Evolutionary conservation across 2,888 invertebrate species (phyloP), one percentile per base, ranked within the genome.

Genomic region (Globia sparganii): DNA sequence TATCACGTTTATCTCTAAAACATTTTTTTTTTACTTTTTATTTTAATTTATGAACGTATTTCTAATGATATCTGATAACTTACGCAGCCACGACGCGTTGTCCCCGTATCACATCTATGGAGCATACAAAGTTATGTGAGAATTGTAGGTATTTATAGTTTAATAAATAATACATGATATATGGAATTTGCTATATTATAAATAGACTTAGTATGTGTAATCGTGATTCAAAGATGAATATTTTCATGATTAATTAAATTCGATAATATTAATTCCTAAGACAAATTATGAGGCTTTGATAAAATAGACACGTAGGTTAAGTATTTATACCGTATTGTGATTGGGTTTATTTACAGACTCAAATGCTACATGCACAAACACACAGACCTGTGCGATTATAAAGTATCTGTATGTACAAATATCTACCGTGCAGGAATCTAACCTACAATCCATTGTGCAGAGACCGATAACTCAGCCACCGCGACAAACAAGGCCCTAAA

Each of bases 41-140:
- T 15, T 77, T 75, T 66, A 66, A 34, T 72, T 68, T 75, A 68
- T 69, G 58, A 68, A 58, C 68, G 21, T 68, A 68, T 58, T 68
- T 76, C 84, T 84, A 86, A 79, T 84, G 76, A 86, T 86, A 86
- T 84, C 72, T 86, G 84, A 86, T 87, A 87, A 86, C 86, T 86
- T 86, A 86, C 86, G 86, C 86, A 84, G 86, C 76, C 78, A 74
- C 86, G 78, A 79, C 72, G 86, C 77, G 87, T 58, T 78, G 86
- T 78, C 78, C 75, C 68, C 85, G 85, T 86, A 83, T 72, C 86
- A 78, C 79, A 86, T 86, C 86, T 86, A 87, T 61, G 81, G 85
- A 81, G 75, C 61, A 86, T 86, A 85, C 69, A 86, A 85, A 76
- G 49, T 65, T 62, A 72, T 77, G 46, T 85, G 76, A 83, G 83